A percentile compares a stretch with the other conserved stretches of the same genome.
Evolutionary conservation across 2,888 invertebrate genomes (phyloP).

Genomic region (Hemicrepidius hirtus): DNA sequence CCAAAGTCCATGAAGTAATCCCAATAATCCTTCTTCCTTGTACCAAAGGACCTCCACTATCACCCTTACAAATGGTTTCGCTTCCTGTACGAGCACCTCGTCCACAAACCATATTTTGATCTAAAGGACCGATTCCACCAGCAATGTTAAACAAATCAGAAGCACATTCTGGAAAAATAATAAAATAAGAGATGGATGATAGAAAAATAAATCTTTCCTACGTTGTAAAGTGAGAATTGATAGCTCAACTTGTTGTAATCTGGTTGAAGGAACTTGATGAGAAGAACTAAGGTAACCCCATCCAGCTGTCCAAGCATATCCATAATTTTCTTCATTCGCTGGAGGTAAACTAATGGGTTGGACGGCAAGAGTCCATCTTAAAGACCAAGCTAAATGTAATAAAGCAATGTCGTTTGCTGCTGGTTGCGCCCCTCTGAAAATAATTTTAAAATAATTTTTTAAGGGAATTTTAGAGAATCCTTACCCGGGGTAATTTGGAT

Average conservation of each 20-base stretch:
- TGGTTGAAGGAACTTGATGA: conserved; percentile 6
- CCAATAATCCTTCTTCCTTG: conserved; percentile 71
- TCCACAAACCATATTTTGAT: conserved; percentile 73
- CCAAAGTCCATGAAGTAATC: conserved; percentile 75
- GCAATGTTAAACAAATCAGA: conserved; percentile 63
- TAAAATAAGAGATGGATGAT: not conserved
- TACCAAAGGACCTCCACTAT: conserved; percentile 76
- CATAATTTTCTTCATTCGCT: conserved; percentile 59
- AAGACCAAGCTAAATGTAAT: conserved; percentile 8
- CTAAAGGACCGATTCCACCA: conserved; percentile 69
- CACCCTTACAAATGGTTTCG: conserved; percentile 74
- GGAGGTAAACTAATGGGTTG: conserved; percentile 72
- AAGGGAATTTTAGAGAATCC: too few relatives aligned
- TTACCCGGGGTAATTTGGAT: conserved; percentile 73
- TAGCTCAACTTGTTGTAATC: conserved; percentile 23
- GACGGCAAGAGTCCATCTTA: conserved; percentile 65
- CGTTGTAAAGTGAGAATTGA: not conserved
- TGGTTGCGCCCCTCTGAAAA: conserved; percentile 9
- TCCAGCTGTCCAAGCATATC: conserved; percentile 70
- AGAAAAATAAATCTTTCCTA: not conserved
- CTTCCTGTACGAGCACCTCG: conserved; percentile 71
- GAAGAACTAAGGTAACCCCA: conserved; percentile 70
- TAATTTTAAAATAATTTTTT: not conserved
- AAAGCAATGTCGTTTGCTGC: conserved; percentile 35
- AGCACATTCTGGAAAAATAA: conserved; percentile 69